A percentile compares a stretch with the other conserved stretches of the same genome.
Conservation (phyloP, 2,113 vertebrate genomes). For the Percopsis transmontana region DNA sequence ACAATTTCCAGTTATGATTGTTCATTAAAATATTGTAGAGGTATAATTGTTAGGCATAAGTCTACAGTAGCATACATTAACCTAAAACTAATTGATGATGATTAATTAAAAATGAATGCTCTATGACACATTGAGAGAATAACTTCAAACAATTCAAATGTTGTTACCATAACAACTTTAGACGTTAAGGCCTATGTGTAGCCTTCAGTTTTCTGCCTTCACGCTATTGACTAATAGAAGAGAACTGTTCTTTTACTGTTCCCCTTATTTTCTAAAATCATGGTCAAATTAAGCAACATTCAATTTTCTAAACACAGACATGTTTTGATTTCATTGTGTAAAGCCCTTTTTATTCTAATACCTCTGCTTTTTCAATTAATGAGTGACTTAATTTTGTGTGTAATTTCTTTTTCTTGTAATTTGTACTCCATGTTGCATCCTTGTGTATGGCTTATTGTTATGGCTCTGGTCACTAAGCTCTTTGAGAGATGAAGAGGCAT, state of each 20-base stretch:
- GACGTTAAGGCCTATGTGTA: no score
- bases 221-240: conserved; percentile 30
- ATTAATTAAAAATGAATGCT: no score
- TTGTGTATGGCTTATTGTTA: conserved; percentile 40
- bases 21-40: no score
- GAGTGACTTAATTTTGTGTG: conserved; percentile 24
- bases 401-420: conserved; percentile 26
- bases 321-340: conserved; percentile 28
- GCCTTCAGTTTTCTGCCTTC: conserved; percentile 15
- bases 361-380: conserved; percentile 11
- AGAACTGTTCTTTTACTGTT: conserved; percentile 9
- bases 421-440: conserved; percentile 3
- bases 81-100: no score
- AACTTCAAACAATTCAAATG: no score
- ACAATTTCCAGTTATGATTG: no score
- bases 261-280: conserved; percentile 1
- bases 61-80: no score
- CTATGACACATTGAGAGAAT: no score
- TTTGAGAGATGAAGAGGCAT: conserved; percentile 50
- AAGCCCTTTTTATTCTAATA: conserved; percentile 19
- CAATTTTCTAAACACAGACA: background rate
- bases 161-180: no score
- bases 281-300: background rate
- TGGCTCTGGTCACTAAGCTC: conserved; percentile 58
- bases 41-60: no score